These are phyloP conservation scores for Gobionotothen gibberifrons DNA, from an alignment of 2,797 vertebrate species.

Conservation along the genomic window DNA sequence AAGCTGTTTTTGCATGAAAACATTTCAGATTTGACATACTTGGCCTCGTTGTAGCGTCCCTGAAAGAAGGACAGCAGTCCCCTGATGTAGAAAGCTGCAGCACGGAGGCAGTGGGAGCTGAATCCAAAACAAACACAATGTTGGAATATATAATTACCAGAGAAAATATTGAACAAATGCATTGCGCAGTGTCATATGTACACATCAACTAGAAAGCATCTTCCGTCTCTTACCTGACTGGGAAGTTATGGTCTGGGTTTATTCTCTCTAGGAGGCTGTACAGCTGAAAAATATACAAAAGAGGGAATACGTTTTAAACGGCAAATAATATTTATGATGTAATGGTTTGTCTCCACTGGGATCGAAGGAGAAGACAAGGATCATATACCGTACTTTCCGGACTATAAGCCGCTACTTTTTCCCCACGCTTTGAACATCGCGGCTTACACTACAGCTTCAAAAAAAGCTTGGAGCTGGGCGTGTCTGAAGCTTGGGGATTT, in stretches of 20 bases:
- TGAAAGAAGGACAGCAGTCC: slow-evolving; percentile 99
- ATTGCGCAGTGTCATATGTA: neutral
- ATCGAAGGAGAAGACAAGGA: neutral
- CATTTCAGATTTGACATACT: slow-evolving; percentile 81
- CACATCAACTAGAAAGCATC: neutral
- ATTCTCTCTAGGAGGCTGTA: slow-evolving; percentile 97
- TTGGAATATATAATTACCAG: neutral
- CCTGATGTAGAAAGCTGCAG: slow-evolving; percentile 97
- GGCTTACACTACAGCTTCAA: too few species aligned
- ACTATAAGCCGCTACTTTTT: too few species aligned
- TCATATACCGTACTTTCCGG: too few species aligned
- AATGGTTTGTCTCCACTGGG: neutral
- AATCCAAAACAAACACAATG: slow-evolving; percentile 23
- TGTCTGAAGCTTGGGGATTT: too few species aligned
- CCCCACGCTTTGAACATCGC: too few species aligned
- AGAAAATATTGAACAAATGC: neutral
- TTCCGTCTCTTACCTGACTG: slow-evolving; percentile 89
- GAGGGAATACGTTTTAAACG: slow-evolving; percentile 1
- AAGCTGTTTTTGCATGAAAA: neutral
- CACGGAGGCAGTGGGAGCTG: slow-evolving; percentile 95
- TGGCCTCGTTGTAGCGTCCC: slow-evolving; percentile 98
- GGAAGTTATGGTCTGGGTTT: slow-evolving; percentile 98
- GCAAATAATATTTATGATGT: neutral
- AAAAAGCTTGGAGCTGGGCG: too few species aligned
- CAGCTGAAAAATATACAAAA: slow-evolving; percentile 79